phyloP scores from a whole-genome alignment of 2,113 vertebrate genomes.

The Girardinichthys multiradiatus region DNA sequence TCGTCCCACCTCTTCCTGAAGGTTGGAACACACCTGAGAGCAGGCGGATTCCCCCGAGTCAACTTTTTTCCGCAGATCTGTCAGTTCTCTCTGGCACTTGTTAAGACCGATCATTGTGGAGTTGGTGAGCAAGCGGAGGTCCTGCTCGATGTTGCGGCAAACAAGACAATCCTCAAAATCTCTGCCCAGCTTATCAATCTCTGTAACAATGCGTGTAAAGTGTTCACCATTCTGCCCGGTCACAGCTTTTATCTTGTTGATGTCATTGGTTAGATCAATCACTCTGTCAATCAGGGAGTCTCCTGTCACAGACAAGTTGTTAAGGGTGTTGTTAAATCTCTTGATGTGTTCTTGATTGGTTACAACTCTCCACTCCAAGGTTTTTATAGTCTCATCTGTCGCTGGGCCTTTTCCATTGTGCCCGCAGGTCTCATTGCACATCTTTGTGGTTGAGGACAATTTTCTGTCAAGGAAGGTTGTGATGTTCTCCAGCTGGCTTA shows the following conservation, averaged over 20 bases:
- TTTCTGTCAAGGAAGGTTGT: slow-evolving; percentile 74
- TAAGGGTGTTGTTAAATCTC: slow-evolving; percentile 77
- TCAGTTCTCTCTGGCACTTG: slow-evolving; percentile 75
- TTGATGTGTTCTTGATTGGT: slow-evolving; percentile 80
- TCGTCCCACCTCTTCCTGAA: slow-evolving; percentile 83
- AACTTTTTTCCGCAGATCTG: slow-evolving; percentile 56
- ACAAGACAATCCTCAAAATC: slow-evolving; percentile 65
- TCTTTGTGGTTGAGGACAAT: slow-evolving; percentile 67
- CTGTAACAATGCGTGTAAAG: slow-evolving; percentile 73
- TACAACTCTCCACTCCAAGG: slow-evolving; percentile 81
- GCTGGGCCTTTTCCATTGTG: slow-evolving; percentile 26
- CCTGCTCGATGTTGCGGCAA: slow-evolving; percentile 63
- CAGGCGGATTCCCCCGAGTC: slow-evolving; percentile 78
- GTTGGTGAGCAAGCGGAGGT: slow-evolving; percentile 78
- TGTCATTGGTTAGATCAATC: slow-evolving; percentile 69
- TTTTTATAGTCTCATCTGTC: slow-evolving; percentile 78
- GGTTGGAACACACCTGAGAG: slow-evolving; percentile 82
- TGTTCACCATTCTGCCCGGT: slow-evolving; percentile 69
- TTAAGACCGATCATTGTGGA: slow-evolving; percentile 73
- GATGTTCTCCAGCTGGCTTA: slow-evolving; percentile 72
- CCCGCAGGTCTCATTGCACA: slow-evolving; percentile 82
- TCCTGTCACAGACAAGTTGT: slow-evolving; percentile 80
- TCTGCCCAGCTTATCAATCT: slow-evolving; percentile 72
- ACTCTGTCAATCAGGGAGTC: slow-evolving; percentile 77
- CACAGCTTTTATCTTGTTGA: slow-evolving; percentile 68